These are phyloP conservation scores for Andinoacara biseriatus DNA, from an alignment of 2,113 vertebrate genomes.

Conservation along the genomic window DNA sequence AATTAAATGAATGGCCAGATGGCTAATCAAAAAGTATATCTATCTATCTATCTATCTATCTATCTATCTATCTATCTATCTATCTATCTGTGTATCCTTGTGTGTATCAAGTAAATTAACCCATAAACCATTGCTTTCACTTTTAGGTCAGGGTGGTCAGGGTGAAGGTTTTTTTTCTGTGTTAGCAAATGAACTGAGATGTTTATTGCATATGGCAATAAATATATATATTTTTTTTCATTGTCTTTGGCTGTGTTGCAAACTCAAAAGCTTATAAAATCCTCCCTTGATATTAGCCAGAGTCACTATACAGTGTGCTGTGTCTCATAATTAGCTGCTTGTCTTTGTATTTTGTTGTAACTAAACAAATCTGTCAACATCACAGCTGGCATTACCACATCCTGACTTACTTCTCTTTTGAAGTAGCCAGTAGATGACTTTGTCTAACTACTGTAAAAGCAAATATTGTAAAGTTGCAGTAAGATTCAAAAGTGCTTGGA, in stretches of 20 bases:
- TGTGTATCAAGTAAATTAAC: background rate
- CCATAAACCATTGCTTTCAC: background rate
- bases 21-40: no score
- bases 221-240: background rate
- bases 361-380: conserved; percentile 16
- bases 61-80: no score
- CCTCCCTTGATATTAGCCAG: background rate
- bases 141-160: background rate
- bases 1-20: background rate
- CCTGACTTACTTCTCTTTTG: conserved; percentile 31
- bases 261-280: background rate
- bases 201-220: background rate
- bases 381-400: conserved; percentile 31
- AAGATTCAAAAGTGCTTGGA: background rate
- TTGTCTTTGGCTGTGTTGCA: background rate
- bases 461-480: background rate
- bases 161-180: background rate
- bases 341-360: background rate
- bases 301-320: background rate
- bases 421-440: background rate
- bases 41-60: no score
- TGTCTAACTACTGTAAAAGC: background rate
- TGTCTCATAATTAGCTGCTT: background rate
- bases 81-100: no score
- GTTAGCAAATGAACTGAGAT: background rate